phyloP scores from a whole-genome alignment of 1,140 invertebrate species.

The Plectus sambesii region DNA sequence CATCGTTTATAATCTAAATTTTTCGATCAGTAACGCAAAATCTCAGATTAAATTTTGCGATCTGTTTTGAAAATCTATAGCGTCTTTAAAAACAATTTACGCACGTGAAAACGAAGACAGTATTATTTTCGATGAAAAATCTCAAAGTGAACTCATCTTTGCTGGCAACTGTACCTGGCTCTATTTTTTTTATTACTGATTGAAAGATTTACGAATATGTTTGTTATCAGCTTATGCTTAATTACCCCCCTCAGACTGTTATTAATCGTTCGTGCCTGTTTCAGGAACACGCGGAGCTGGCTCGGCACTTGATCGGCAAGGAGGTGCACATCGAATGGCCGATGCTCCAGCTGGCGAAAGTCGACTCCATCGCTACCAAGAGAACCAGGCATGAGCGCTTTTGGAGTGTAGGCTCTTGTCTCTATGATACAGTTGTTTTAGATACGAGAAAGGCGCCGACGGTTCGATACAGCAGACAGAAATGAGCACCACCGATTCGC shows the following conservation, averaged over 20 bases:
- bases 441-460: too few relatives aligned
- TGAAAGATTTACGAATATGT: too few relatives aligned
- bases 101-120: too few relatives aligned
- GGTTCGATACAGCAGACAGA: too few relatives aligned
- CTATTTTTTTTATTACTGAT: too few relatives aligned
- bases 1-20: slow-evolving; percentile 46
- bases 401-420: not conserved
- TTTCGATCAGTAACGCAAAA: slow-evolving; percentile 38
- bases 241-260: too few relatives aligned
- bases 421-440: not conserved
- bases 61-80: slow-evolving; percentile 14
- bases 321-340: slow-evolving; percentile 66
- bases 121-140: too few relatives aligned
- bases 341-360: slow-evolving; percentile 6
- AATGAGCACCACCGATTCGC: not conserved
- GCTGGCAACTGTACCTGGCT: too few relatives aligned
- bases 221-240: too few relatives aligned
- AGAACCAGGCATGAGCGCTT: not conserved
- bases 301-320: slow-evolving; percentile 58
- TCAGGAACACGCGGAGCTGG: slow-evolving; percentile 34
- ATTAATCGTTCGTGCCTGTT: too few relatives aligned
- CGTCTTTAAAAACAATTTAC: too few relatives aligned
- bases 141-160: too few relatives aligned
- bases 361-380: slow-evolving; percentile 4
- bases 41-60: not conserved